These are phyloP conservation scores for Onthophagus sagittarius DNA, from an alignment of 2,888 invertebrate species.

Conservation along the genomic window DNA sequence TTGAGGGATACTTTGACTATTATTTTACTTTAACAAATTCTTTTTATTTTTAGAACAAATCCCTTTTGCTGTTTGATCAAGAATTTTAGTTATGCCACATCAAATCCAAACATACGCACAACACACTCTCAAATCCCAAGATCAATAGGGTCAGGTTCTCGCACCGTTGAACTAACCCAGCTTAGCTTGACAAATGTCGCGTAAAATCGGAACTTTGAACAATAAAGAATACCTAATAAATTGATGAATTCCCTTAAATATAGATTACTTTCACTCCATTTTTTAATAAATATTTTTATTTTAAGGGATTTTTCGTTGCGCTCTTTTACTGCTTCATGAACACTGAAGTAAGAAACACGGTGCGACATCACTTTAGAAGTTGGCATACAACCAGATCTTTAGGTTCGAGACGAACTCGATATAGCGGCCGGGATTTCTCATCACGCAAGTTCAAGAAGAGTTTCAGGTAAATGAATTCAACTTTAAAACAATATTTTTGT, in stretches of 20 bases:
- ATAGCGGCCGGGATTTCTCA: conserved; percentile 68
- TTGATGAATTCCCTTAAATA: neutral
- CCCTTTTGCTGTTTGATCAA: too few species aligned
- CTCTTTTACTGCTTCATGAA: conserved; percentile 87
- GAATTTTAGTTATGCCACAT: too few species aligned
- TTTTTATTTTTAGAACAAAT: too few species aligned
- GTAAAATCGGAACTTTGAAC: neutral
- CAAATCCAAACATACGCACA: neutral
- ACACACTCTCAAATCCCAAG: neutral
- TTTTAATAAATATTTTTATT: neutral
- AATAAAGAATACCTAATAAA: neutral
- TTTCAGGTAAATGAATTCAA: conserved; percentile 60
- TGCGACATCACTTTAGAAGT: conserved; percentile 72
- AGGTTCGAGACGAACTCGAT: conserved; percentile 58
- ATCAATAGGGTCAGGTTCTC: neutral
- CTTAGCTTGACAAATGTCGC: neutral
- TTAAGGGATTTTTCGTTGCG: conserved; percentile 81
- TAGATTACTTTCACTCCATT: neutral
- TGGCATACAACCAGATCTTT: conserved; percentile 67
- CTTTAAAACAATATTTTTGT: too few species aligned
- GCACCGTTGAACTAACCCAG: neutral
- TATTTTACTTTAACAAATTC: too few species aligned
- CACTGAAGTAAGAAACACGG: conserved; percentile 81
- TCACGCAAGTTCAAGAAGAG: conserved; percentile 73
- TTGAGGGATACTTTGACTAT: too few species aligned